Evolutionary conservation across 2,113 vertebrate species (phyloP), one percentile per base, ranked within the genome.

Genomic region (Podarcis raffonei): DNA sequence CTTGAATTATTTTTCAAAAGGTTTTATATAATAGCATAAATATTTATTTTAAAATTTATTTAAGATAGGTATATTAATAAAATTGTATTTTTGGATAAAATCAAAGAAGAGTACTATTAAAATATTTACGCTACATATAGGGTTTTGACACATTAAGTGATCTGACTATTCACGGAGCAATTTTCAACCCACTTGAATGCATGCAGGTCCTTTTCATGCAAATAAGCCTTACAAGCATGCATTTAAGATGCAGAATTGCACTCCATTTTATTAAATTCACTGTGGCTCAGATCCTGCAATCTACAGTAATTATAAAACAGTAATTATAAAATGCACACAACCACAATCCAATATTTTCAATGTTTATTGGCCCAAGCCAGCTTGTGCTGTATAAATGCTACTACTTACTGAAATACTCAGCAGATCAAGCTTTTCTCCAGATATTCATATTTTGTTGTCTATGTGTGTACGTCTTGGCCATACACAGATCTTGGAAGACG

Each of bases 61-160:
- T 89, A 89, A 94, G 81, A 93, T 95, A 93, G 68, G 90, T 57
- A 92, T 93, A 82, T 94, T 81, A 93, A 93, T 93, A 95, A 92
- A 93, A 94, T 88, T 42, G 87, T 96, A 96, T 96, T 97, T 97
- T 94, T 95, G 94, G 90, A 85, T 92, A 68, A 92, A 92, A 81
- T 92, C 62, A 90, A 48, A 87, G 2, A 85, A 92, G 27, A 78
- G 22, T 69, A 91, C 93, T 95, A 95, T 86, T 96, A 92, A 93
- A 91, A 85, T 91, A 90, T 84, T 94, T 95, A 81, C 94, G 88
- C 81, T 92, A 82, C 65, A 53, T 80, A 89, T 5, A 69, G 13
- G 72, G 39, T 82, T 69, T 74, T 15, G 16, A 88, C 89, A 72
- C 89, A 48, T 20, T 92, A 89, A 87, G 87, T 62, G 15, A 0